Percentiles rank a stretch among this genome's conserved stretches.
These are phyloP conservation scores for Caenorhabditis zanzibari DNA, from an alignment of 2,888 invertebrate species.

Conservation along the genomic window DNA sequence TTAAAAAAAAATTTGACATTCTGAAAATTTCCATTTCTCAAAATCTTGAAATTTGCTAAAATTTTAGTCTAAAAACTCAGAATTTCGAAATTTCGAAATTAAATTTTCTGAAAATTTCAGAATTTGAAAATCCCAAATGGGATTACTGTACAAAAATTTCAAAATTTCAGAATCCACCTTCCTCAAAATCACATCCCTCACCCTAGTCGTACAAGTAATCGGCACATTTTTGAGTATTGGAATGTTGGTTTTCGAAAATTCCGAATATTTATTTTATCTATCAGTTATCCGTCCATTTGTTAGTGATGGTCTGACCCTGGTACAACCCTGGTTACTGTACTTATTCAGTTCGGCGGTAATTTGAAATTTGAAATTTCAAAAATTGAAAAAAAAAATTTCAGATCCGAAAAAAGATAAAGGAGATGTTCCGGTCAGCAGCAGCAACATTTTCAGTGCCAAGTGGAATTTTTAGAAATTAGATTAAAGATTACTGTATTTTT, in stretches of 20 bases:
- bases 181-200: background rate
- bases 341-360: background rate
- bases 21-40: background rate
- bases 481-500: no score
- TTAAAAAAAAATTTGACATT: background rate
- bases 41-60: no score
- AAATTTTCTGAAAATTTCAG: no score
- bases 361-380: background rate
- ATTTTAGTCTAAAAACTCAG: background rate
- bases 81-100: background rate
- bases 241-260: background rate
- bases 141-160: no score
- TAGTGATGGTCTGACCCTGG: background rate
- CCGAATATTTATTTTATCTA: background rate
- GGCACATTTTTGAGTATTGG: background rate
- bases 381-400: background rate
- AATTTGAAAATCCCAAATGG: no score
- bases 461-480: no score
- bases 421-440: background rate
- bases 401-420: background rate
- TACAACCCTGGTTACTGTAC: slow-evolving; percentile 1
- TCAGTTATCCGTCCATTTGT: background rate
- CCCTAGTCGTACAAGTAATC: background rate
- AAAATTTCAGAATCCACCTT: slow-evolving; percentile 1
- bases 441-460: no score